phyloP scores from a whole-genome alignment of 2,888 invertebrate species.

The Lamellibrachia satsuma region DNA sequence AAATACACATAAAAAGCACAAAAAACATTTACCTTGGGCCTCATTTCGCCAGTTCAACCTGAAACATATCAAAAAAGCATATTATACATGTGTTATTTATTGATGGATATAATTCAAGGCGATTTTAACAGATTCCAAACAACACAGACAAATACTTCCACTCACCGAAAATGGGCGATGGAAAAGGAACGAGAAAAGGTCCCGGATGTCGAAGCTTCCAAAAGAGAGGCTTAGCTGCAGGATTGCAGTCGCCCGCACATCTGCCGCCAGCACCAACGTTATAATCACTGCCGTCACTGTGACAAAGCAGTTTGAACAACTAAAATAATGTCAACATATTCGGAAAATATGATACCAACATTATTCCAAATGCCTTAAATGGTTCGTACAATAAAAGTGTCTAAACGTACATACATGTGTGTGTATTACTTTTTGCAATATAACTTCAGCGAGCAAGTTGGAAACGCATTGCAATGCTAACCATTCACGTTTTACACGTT shows the following conservation, averaged over 20 bases:
- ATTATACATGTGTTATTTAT: background rate
- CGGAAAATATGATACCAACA: too few relatives aligned
- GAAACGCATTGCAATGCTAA: too few relatives aligned
- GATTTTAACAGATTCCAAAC: background rate
- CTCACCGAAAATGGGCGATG: constrained; percentile 13
- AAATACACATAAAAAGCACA: background rate
- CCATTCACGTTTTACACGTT: too few relatives aligned
- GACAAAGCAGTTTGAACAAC: background rate
- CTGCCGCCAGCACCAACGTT: too few relatives aligned
- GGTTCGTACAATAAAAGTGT: too few relatives aligned
- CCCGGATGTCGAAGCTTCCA: background rate
- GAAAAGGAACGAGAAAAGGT: background rate
- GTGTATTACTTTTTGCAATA: too few relatives aligned
- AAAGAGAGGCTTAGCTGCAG: background rate
- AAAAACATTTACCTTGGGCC: background rate
- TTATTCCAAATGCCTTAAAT: too few relatives aligned
- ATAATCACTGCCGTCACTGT: background rate
- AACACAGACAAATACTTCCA: background rate
- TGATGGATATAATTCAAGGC: background rate
- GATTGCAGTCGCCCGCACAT: background rate
- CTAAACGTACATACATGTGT: too few relatives aligned
- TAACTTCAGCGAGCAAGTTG: too few relatives aligned
- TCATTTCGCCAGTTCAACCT: background rate
- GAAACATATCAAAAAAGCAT: background rate
- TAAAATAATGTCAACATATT: too few relatives aligned